Percentiles rank a stretch among this genome's conserved stretches.
These are phyloP conservation scores for Rhyacichthys aspro DNA, from an alignment of 2,797 vertebrate species.

Conservation along the genomic window DNA sequence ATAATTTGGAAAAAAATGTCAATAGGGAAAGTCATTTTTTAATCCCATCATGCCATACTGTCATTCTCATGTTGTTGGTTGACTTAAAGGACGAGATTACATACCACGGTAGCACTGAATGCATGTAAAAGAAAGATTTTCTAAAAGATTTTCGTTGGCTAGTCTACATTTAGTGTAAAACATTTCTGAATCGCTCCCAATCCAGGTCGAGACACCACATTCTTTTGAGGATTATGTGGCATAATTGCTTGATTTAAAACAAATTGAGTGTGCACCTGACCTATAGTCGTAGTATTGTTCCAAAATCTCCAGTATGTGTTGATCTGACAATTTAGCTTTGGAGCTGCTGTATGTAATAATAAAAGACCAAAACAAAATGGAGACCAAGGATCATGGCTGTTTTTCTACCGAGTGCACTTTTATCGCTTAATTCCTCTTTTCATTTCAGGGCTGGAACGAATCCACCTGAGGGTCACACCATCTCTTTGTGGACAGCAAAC, in stretches of 20 bases:
- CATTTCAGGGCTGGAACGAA: constrained; percentile 53
- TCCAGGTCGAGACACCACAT: too few relatives aligned
- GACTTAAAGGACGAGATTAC: too few relatives aligned
- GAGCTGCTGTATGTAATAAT: constrained; percentile 13
- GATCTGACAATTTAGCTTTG: constrained; percentile 15
- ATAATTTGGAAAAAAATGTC: too few relatives aligned
- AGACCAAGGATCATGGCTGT: constrained; percentile 18
- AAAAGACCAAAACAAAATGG: constrained; percentile 19
- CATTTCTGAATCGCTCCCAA: not conserved
- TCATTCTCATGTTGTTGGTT: too few relatives aligned
- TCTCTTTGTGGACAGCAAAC: constrained; percentile 27
- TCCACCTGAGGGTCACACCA: constrained; percentile 40
- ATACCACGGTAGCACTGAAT: too few relatives aligned
- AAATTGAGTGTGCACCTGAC: too few relatives aligned
- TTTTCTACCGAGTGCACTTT: constrained; percentile 34
- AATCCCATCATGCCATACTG: too few relatives aligned
- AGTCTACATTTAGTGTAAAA: too few relatives aligned
- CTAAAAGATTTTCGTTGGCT: too few relatives aligned
- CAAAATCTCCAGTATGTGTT: not conserved
- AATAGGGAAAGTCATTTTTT: too few relatives aligned
- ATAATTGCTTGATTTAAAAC: not conserved
- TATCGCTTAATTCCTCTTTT: constrained; percentile 53
- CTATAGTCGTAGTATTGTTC: not conserved
- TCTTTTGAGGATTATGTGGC: not conserved
- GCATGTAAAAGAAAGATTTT: too few relatives aligned